Conservation (phyloP, 2,113 vertebrate species). For the Thalassoma bifasciatum region DNA sequence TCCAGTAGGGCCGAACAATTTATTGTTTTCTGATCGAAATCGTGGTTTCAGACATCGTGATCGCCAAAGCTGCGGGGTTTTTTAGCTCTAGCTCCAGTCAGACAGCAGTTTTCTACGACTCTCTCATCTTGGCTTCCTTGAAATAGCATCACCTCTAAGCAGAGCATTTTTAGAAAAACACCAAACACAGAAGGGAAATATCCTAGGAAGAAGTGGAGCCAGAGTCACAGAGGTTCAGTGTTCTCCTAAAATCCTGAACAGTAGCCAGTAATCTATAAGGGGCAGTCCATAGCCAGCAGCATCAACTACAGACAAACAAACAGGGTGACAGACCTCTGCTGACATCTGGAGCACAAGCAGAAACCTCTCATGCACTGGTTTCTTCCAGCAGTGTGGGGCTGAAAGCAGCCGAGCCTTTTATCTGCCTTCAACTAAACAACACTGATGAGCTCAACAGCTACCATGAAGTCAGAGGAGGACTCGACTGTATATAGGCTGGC, state of each 20-base stretch:
- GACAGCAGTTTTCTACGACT: no score
- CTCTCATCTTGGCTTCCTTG: no score
- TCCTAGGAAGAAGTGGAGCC: no score
- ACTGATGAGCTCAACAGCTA: conserved; percentile 38
- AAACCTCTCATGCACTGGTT: conserved; percentile 27
- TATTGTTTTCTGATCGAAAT: no score
- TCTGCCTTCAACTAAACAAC: conserved; percentile 48
- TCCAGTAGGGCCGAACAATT: no score
- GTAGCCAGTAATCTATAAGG: not conserved
- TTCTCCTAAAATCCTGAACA: not conserved
- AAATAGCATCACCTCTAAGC: no score
- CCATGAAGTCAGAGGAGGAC: conserved; percentile 40
- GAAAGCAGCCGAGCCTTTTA: conserved; percentile 44
- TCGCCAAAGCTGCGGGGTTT: no score
- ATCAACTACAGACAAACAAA: not conserved
- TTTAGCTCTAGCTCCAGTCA: no score
- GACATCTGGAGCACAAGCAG: conserved; percentile 40
- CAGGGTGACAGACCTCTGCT: conserved; percentile 6
- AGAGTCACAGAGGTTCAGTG: not conserved
- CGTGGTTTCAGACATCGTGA: no score
- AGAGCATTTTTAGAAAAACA: no score
- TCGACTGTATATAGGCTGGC: conserved; percentile 49
- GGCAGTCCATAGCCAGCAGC: not conserved
- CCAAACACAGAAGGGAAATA: no score
- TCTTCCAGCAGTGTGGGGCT: conserved; percentile 25